These are phyloP conservation scores for Oligia fasciuncula DNA, from an alignment of 2,888 invertebrate genomes.

Conservation along the genomic window DNA sequence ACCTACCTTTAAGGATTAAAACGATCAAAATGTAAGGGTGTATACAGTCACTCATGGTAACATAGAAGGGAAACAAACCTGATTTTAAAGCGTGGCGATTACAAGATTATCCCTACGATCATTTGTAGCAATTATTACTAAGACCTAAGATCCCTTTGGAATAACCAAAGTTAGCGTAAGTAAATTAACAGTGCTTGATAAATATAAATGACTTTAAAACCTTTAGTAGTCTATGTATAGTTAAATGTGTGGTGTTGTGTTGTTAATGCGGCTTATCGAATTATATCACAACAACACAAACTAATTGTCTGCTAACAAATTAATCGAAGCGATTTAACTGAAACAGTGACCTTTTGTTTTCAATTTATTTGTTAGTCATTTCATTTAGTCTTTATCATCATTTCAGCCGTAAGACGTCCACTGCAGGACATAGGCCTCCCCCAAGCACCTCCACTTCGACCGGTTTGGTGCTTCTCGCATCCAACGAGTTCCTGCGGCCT, in stretches of 20 bases:
- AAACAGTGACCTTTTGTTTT: neutral
- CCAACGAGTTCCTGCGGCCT: too few species aligned
- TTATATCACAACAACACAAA: neutral
- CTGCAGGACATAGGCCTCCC: too few species aligned
- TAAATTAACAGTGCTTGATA: slow-evolving; percentile 47
- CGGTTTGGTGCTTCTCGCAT: too few species aligned
- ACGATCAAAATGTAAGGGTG: too few species aligned
- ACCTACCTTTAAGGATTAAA: too few species aligned
- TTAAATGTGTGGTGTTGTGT: neutral
- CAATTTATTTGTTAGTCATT: neutral
- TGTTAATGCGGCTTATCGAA: neutral
- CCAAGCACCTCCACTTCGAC: too few species aligned
- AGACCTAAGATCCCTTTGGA: slow-evolving; percentile 39
- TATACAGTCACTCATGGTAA: neutral
- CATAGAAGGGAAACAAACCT: neutral
- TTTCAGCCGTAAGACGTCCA: too few species aligned
- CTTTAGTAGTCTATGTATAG: neutral
- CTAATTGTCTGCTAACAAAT: neutral
- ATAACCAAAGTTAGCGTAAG: slow-evolving; percentile 39
- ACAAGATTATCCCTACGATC: slow-evolving; percentile 45
- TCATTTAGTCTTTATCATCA: neutral
- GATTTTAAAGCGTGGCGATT: slow-evolving; percentile 9
- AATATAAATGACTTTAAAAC: slow-evolving; percentile 44
- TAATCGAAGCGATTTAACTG: neutral
- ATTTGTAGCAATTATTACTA: slow-evolving; percentile 55